Conservation (phyloP, 2,888 invertebrate genomes). For the Heteromurus nitidus region DNA sequence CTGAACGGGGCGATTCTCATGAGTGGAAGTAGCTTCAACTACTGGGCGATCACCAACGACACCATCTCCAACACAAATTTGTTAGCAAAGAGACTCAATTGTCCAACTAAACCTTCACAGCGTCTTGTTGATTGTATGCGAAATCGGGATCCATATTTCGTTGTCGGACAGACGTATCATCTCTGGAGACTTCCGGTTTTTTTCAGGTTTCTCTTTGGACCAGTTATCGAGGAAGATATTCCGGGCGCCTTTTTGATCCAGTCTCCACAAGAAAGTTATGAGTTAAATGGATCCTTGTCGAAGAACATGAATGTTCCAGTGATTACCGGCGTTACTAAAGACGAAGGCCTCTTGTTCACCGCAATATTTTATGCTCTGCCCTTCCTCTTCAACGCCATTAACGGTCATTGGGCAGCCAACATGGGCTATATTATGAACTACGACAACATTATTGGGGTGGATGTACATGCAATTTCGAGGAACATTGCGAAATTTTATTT, state of each 20-base stretch:
- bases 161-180: slow-evolving; percentile 59
- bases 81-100: slow-evolving; percentile 55
- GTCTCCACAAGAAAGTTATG: slow-evolving; percentile 61
- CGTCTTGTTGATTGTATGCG: slow-evolving; percentile 61
- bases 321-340: slow-evolving; percentile 53
- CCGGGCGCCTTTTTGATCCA: slow-evolving; percentile 64
- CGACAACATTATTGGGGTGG: slow-evolving; percentile 12
- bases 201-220: slow-evolving; percentile 39
- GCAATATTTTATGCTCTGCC: slow-evolving; percentile 37
- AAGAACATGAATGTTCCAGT: slow-evolving; percentile 62
- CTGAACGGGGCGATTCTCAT: slow-evolving; percentile 59
- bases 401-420: slow-evolving; percentile 24
- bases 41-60: slow-evolving; percentile 65
- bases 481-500: slow-evolving; percentile 53
- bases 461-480: slow-evolving; percentile 2
- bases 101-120: slow-evolving; percentile 47
- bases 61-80: slow-evolving; percentile 58
- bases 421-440: slow-evolving; percentile 28
- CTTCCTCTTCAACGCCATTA: slow-evolving; percentile 36
- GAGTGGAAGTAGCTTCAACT: slow-evolving; percentile 62
- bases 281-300: slow-evolving; percentile 6
- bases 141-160: slow-evolving; percentile 58
- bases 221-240: slow-evolving; percentile 54
- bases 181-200: slow-evolving; percentile 46
- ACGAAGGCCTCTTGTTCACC: slow-evolving; percentile 64